Conservation (phyloP, 2,797 vertebrate genomes). For the Nasua narica region DNA sequence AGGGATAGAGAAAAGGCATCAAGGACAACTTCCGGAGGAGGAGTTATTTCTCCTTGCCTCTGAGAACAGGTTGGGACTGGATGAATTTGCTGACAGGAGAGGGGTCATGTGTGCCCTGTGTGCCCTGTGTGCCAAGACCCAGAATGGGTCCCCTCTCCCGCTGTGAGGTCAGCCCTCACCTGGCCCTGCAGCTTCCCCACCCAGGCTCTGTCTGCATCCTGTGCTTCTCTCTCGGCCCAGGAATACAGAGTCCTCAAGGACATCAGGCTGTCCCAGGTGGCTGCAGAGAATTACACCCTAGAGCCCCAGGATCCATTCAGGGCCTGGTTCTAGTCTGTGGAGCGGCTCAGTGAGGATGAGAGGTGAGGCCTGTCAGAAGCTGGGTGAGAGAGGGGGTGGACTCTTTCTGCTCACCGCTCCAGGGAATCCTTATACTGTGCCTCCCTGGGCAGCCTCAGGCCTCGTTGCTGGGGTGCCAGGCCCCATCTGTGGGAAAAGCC, state of each 20-base stretch:
- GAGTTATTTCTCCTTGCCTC: background rate
- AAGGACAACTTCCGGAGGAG: background rate
- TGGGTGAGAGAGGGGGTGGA: fast-evolving
- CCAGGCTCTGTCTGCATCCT: background rate
- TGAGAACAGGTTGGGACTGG: background rate
- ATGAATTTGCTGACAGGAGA: background rate
- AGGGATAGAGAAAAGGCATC: background rate
- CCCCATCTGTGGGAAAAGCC: background rate
- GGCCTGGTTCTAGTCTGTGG: background rate
- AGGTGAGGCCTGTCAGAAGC: background rate
- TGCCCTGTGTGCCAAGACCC: background rate
- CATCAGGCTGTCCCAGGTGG: too few relatives aligned
- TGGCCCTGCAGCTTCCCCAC: too few relatives aligned
- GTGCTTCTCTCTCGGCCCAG: conserved; percentile 72
- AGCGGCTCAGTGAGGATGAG: background rate
- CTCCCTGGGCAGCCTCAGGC: background rate
- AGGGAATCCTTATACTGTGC: background rate
- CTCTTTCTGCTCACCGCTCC: background rate
- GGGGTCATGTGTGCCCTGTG: too few relatives aligned
- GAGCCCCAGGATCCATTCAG: conserved; percentile 29
- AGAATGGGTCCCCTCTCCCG: background rate
- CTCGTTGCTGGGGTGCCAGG: background rate
- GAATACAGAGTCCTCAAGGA: conserved; percentile 74
- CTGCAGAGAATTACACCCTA: too few relatives aligned
- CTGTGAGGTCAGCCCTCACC: background rate